Percentiles rank a stretch among this genome's conserved stretches.
These are phyloP conservation scores for Halesus radiatus DNA, from an alignment of 1,140 invertebrate genomes.

Conservation along the genomic window DNA sequence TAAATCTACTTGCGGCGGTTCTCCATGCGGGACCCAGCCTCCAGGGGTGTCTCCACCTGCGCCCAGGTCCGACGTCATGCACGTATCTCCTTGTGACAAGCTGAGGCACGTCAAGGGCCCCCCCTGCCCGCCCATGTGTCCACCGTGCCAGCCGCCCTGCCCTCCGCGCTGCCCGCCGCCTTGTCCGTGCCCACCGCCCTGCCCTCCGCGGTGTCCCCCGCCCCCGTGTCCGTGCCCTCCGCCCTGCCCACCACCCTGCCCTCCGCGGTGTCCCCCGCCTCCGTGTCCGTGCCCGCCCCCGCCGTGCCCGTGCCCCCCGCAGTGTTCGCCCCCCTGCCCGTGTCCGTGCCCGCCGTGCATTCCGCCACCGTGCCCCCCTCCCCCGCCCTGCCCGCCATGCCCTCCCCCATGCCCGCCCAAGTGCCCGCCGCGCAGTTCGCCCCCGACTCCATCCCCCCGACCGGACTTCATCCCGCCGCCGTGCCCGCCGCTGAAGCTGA, in stretches of 20 bases:
- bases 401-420: background rate
- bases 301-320: constrained; percentile 13
- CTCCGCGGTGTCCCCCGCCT: background rate
- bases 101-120: constrained; percentile 1
- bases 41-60: background rate
- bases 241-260: background rate
- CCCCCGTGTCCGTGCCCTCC: background rate
- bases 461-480: background rate
- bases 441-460: background rate
- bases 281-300: background rate
- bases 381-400: constrained; percentile 20
- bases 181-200: background rate
- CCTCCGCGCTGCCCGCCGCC: constrained; percentile 13
- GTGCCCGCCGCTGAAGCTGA: background rate
- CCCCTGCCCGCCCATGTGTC: background rate
- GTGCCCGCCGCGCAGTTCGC: background rate
- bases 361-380: background rate
- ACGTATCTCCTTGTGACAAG: constrained; percentile 11
- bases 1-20: background rate
- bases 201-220: background rate
- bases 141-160: constrained; percentile 7
- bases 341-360: background rate
- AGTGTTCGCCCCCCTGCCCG: background rate
- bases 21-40: background rate
- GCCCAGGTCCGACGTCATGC: background rate